Evolutionary conservation across 2,888 invertebrate genomes (phyloP).

Genomic region (Punctoribates punctum): DNA sequence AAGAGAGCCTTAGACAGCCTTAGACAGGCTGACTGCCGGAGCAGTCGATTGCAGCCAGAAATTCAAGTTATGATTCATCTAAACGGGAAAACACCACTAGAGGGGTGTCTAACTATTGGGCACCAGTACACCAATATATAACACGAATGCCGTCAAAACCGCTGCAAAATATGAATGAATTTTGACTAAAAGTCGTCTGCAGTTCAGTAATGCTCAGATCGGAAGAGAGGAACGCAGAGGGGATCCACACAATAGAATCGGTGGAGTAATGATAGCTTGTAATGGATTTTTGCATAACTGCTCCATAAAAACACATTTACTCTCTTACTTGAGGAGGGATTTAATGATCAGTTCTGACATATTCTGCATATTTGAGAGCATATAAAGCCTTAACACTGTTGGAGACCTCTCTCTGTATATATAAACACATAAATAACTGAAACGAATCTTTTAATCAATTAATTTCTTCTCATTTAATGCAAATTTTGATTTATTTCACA

Average conservation of each 20-base stretch:
- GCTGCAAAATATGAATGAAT: conserved; percentile 21
- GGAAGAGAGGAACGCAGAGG: background rate
- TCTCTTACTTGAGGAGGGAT: background rate
- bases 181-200: background rate
- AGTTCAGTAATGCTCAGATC: background rate
- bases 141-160: conserved; percentile 23
- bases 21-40: conserved; percentile 29
- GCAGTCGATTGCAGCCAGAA: conserved; percentile 3
- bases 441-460: background rate
- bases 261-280: conserved; percentile 5
- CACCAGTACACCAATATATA: background rate
- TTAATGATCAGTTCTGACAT: conserved; percentile 20
- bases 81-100: conserved; percentile 31
- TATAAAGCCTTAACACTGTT: background rate
- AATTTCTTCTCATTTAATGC: background rate
- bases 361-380: background rate
- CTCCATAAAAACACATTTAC: conserved; percentile 15
- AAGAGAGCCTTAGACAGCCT: no score
- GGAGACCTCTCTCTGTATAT: background rate
- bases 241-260: background rate
- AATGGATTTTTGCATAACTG: conserved; percentile 38
- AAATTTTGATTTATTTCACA: no score
- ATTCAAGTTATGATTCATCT: conserved; percentile 34
- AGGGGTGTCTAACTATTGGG: conserved; percentile 21
- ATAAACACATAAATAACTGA: background rate